Evolutionary conservation across 2,888 invertebrate species (phyloP), one percentile per base, ranked within the genome.

Genomic region (Vesta saturnalis): DNA sequence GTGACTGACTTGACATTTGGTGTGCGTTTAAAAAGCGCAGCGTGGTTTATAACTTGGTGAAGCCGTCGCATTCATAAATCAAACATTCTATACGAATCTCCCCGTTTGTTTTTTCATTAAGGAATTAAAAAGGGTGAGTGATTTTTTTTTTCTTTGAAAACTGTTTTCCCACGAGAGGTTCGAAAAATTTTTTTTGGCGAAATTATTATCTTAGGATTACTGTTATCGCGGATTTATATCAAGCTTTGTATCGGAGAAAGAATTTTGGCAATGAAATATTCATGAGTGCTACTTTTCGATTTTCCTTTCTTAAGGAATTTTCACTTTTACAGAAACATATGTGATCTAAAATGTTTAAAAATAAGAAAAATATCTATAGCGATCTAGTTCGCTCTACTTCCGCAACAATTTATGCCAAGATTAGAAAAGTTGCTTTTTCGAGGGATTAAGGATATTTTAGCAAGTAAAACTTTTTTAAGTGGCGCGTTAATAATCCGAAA

Each of bases 181-280:
- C n/a, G n/a, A n/a, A n/a, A n/a, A n/a, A 14, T 43, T 6, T 43
- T 12, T 43, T 43, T 14, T 43, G 10, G 55, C 52, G 5, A 35
- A 56, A 61, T 55, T 61, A 55, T 61, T 67, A 57, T 67, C 49
- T 23, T 49, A 23, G 60, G 47, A 61, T 61, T 61, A 58, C 57
- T 35, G 19, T 67, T 67, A 67, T 54, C 59, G 18, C 43, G 49
- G 54, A 67, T 59, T 52, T 67, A 64, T 56, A 46, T 57, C 22
- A 23, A 6, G 61, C 22, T 39, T 55, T 22, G 52, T 58, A 46
- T 58, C 49, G 39, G 39, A 47, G 19, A n/a, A 22, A 54, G 18
- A 57, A 30, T 47, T 57, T 63, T 4, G 30, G 43, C 58, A 63
- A 47, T 63, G 47, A 67, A 59, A 67, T 67, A 67, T 67, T 62